Base-by-base conservation (phyloP, 1,140 invertebrate species). In the Tenebrio molitor region DNA sequence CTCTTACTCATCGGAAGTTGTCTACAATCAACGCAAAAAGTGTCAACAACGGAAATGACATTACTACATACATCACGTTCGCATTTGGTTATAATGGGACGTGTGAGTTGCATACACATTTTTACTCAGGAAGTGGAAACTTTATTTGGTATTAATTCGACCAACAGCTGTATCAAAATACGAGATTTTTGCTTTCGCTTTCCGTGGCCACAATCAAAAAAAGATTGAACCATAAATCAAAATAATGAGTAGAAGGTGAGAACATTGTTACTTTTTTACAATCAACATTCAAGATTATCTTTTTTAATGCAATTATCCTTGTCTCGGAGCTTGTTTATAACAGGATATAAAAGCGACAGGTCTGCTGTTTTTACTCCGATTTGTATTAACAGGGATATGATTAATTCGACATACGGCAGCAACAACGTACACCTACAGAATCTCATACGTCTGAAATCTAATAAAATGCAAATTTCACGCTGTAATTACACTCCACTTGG, bases 31-130 rank as follows among this genome's bases (percentile, higher is more conserved):
- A n/a, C 14, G 21, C 50, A 25, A 58, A 39, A 2, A 39, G 21
- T 29, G 21, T 29, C 29, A 58, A 10, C 8, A 23, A 25, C 21
- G 50, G 50, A 58, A 58, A 58, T 2, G 15, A 29, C 23, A 58
- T 58, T 58, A 33, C 29, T 58, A 58, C 50, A 58, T 58, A 25
- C n/a, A 58, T 14, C 50, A 58, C 50, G 50, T 58, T 58, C 50
- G 29, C 50, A 58, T 58, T 58, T 58, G 50, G 50, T 58, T 58
- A 58, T 58, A 58, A 58, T 58, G 10, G 21, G 12, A 12, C 29
- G 10, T 58, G 50, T 58, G 50, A 58, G 21, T 58, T 58, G 50
- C 21, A 58, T 29, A 23, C 23, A 58, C 25, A 29, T 8, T 29
- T 58, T 58, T 29, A 21, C 23, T 29, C 21, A 58, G 50, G 50